Base-by-base conservation (phyloP, 2,888 invertebrate genomes). In the Drosophila formosana region DNA sequence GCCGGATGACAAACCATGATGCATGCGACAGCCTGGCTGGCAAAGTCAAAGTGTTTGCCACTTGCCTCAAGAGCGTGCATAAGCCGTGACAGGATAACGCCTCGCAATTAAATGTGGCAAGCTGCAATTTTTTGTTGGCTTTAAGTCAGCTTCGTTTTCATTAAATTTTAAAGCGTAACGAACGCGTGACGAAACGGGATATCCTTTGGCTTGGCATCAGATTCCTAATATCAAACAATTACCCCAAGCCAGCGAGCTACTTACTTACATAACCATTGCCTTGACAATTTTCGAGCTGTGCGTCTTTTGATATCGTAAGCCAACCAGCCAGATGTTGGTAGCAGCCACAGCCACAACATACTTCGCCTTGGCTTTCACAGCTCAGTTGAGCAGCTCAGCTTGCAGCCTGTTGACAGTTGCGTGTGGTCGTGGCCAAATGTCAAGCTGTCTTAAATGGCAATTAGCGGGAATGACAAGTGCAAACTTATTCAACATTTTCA, bases 391-490 rank as follows among this genome's bases (percentile, higher is more conserved):
- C 32, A 32, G 32, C 9, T 37, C n/a, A 37, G 37, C 37, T 37
- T 6, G 18, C n/a, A 37, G 62, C 46, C 51, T 26, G 30, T 30
- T 66, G 66, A 63, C 75, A 68, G 55, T 53, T 53, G 52, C 41
- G 50, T 65, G 52, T 56, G 53, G 72, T 47, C 23, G 34, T 45
- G 47, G 68, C 47, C 60, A 70, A 75, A 60, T 75, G 62, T 83
- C 72, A 66, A 62, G 51, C 52, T 64, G 64, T 53, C 72, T 64
- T 62, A 50, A 71, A 71, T 66, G 63, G 55, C 77, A 85, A 75
- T 79, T 82, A 79, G 61, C 45, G 5, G 34, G 37, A 60, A 51
- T 49, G 62, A 23, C 39, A 62, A 62, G 26, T 62, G 46, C 18
- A 41, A 18, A 41, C 39, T 41, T 41, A 41, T 41, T 41, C 39